Evolutionary conservation across 2,888 invertebrate species (phyloP).

Genomic region (Nomada fabriciana): DNA sequence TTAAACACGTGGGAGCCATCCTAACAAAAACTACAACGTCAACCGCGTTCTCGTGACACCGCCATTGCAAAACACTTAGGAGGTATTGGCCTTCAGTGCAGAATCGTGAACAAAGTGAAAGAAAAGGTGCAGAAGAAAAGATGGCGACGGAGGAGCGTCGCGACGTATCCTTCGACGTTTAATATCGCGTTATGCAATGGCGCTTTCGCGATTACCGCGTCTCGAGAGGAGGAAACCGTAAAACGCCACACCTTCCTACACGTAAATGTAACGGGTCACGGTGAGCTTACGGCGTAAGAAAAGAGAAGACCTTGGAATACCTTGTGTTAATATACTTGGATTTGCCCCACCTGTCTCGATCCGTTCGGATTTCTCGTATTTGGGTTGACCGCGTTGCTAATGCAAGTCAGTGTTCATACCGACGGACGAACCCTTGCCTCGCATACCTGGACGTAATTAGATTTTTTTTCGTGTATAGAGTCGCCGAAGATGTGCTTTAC

Average conservation of each 20-base stretch:
- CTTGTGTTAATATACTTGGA: slow-evolving; percentile 31
- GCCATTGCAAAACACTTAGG: slow-evolving; percentile 39
- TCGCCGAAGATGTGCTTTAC: slow-evolving; percentile 13
- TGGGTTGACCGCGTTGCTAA: slow-evolving; percentile 32
- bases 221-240: slow-evolving; percentile 65
- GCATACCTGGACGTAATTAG: background rate
- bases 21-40: background rate
- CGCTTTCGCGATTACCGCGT: slow-evolving; percentile 45
- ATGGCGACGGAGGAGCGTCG: background rate
- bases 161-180: slow-evolving; percentile 2
- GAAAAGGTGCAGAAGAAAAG: too few relatives aligned
- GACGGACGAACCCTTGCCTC: background rate
- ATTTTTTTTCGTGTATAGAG: background rate
- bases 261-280: slow-evolving; percentile 60
- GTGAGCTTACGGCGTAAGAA: slow-evolving; percentile 59
- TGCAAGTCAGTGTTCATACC: background rate
- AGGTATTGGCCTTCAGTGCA: slow-evolving; percentile 25
- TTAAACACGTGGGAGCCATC: slow-evolving; percentile 31
- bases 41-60: slow-evolving; percentile 9
- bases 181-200: slow-evolving; percentile 54
- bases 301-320: slow-evolving; percentile 63
- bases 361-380: slow-evolving; percentile 42
- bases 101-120: too few relatives aligned
- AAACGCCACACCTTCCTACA: slow-evolving; percentile 59
- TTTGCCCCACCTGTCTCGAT: slow-evolving; percentile 37